These are phyloP conservation scores for Chloroceryle amazona DNA, from an alignment of 2,797 vertebrate genomes.

Conservation along the genomic window DNA sequence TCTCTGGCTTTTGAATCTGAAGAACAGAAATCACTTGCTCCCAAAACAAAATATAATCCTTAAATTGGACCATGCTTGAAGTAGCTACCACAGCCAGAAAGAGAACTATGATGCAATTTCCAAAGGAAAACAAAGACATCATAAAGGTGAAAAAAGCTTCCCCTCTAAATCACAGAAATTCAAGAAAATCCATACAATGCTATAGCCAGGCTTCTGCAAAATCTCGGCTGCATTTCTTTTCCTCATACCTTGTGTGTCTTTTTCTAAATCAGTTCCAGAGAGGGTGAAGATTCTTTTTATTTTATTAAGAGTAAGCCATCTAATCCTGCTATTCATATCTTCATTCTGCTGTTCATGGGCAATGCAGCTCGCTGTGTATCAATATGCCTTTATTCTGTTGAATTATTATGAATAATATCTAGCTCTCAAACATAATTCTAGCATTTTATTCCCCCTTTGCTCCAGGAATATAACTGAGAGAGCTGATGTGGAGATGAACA, in stretches of 20 bases:
- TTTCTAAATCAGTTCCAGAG: not conserved
- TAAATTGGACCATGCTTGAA: not conserved
- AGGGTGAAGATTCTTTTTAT: not conserved
- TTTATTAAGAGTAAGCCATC: not conserved
- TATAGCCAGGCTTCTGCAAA: not conserved
- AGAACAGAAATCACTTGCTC: not conserved
- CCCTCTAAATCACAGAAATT: not conserved
- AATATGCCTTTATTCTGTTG: not conserved
- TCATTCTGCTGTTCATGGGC: not conserved
- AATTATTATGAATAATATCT: not conserved
- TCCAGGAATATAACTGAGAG: not conserved
- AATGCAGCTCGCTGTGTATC: not conserved
- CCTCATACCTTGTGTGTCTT: not conserved
- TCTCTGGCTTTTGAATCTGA: not conserved
- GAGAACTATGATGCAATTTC: not conserved
- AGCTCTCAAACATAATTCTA: not conserved
- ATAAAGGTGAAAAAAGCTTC: not conserved
- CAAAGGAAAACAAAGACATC: not conserved
- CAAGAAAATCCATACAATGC: not conserved
- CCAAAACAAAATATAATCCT: not conserved
- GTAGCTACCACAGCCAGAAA: not conserved
- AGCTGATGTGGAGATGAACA: not conserved
- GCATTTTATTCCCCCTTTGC: not conserved
- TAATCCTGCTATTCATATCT: not conserved
- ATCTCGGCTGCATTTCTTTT: not conserved